Percentiles rank a stretch among this genome's conserved stretches.
Conservation (phyloP, 2,113 vertebrate genomes). For the Toxostoma redivivum region DNA sequence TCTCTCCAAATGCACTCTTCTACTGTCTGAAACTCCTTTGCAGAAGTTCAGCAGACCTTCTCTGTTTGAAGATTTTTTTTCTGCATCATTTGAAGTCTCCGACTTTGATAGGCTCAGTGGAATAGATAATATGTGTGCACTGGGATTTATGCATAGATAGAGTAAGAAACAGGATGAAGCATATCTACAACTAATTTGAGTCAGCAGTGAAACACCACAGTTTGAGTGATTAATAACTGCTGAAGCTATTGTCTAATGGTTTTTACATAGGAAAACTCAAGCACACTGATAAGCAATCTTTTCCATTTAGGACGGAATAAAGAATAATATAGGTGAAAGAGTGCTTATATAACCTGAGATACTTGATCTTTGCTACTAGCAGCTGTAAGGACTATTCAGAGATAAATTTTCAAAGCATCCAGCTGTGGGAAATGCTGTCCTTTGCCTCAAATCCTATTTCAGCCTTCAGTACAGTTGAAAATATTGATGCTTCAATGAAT, state of each 20-base stretch:
- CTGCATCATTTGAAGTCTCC: not conserved
- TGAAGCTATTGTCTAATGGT: not conserved
- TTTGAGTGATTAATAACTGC: not conserved
- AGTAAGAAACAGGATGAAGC: not conserved
- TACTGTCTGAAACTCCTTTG: constrained; percentile 9
- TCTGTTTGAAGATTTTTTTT: constrained; percentile 8
- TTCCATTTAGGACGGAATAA: not conserved
- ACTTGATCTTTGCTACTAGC: not conserved
- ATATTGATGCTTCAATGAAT: not conserved
- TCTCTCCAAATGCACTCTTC: not conserved
- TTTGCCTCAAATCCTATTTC: not conserved
- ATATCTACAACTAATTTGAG: constrained; percentile 5
- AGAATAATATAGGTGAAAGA: not conserved
- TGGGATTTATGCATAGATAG: not conserved
- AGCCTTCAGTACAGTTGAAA: not conserved
- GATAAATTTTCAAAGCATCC: not conserved
- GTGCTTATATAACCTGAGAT: not conserved
- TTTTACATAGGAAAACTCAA: not conserved
- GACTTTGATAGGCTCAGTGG: constrained; percentile 24
- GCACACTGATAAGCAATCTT: not conserved
- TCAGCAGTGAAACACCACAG: not conserved
- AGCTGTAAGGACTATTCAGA: not conserved
- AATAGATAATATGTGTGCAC: not conserved
- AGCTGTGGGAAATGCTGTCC: not conserved
- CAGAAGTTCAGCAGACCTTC: constrained; percentile 15